Evolutionary conservation across 2,113 vertebrate species (phyloP).

Genomic region (Clupea harengus): DNA sequence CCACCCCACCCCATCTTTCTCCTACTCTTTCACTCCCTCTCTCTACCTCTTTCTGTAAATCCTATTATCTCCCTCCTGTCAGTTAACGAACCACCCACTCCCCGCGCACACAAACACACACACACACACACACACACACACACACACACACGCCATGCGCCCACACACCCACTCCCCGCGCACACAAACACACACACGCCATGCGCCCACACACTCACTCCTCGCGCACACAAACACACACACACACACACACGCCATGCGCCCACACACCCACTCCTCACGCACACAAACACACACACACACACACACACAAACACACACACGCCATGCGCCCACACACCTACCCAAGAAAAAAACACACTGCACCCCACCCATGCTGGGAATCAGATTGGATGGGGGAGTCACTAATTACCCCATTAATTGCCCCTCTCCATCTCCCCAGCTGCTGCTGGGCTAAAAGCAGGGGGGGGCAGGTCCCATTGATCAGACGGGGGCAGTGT

Average conservation of each 20-base stretch:
- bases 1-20: neutral
- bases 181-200: constrained; percentile 9
- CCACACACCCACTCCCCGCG: neutral
- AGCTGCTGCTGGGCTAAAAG: constrained; percentile 65
- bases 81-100: constrained; percentile 65
- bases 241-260: constrained; percentile 19
- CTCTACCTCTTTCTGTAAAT: constrained; percentile 68
- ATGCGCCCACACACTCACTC: constrained; percentile 27
- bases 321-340: neutral
- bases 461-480: constrained; percentile 46
- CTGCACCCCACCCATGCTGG: constrained; percentile 36
- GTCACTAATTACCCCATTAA: constrained; percentile 70
- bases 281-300: neutral
- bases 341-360: constrained; percentile 23
- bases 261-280: too few relatives aligned
- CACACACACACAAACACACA: neutral
- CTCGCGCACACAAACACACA: constrained; percentile 38
- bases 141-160: neutral
- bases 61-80: constrained; percentile 67
- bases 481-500: constrained; percentile 54
- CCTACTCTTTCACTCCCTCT: constrained; percentile 52
- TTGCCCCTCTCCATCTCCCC: constrained; percentile 65
- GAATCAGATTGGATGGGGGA: constrained; percentile 57
- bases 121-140: constrained; percentile 34
- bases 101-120: constrained; percentile 10